These are phyloP conservation scores for Drosophila obscura DNA, from an alignment of 1,140 invertebrate genomes.

Conservation along the genomic window DNA sequence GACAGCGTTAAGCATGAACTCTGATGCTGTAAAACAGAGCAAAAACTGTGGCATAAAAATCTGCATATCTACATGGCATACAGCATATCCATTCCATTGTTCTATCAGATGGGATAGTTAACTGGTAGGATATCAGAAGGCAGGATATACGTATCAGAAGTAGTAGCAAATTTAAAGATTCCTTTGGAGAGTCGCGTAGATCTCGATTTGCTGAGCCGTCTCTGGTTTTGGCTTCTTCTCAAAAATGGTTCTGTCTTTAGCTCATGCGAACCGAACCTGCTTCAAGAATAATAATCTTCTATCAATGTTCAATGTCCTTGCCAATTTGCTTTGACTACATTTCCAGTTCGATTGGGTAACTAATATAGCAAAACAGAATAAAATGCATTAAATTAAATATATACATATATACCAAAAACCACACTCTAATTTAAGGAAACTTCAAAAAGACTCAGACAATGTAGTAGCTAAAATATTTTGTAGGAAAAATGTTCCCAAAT, in stretches of 20 bases:
- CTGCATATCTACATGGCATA: slow-evolving; percentile 9
- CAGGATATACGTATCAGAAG: slow-evolving; percentile 16
- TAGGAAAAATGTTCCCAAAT: slow-evolving; percentile 65
- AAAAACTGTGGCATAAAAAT: neutral
- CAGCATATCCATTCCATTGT: slow-evolving; percentile 47
- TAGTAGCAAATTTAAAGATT: too few relatives aligned
- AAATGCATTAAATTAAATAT: slow-evolving; percentile 7
- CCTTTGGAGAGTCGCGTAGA: too few relatives aligned
- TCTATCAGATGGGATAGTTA: slow-evolving; percentile 19
- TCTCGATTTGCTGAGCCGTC: too few relatives aligned
- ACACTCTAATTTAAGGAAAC: slow-evolving; percentile 60
- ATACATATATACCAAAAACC: neutral
- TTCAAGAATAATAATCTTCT: neutral
- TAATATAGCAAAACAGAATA: slow-evolving; percentile 10
- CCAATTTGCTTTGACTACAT: neutral
- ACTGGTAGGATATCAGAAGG: neutral
- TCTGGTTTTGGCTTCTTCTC: too few relatives aligned
- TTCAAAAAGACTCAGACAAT: slow-evolving; percentile 73
- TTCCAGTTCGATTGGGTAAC: neutral
- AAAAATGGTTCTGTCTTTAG: too few relatives aligned
- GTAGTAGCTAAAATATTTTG: slow-evolving; percentile 72
- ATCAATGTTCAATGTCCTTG: neutral
- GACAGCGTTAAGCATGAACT: slow-evolving; percentile 5
- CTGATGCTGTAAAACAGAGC: slow-evolving; percentile 6
- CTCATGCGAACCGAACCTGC: too few relatives aligned